Base-by-base conservation (phyloP, 1,140 invertebrate species). In the Parasteatoda tepidariorum region DNA sequence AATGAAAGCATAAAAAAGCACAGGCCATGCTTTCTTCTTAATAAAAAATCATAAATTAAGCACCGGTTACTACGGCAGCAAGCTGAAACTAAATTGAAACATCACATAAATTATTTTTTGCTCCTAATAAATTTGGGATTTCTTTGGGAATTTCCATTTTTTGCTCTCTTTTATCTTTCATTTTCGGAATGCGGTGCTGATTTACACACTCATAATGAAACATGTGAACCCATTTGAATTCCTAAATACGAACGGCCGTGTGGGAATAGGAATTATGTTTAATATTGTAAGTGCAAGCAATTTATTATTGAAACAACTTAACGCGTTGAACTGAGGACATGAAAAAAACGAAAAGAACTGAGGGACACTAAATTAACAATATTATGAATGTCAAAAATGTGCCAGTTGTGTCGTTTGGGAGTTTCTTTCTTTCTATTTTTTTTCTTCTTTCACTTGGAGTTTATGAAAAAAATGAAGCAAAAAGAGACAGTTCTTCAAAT, bases 31-130 rank as follows among this genome's bases (percentile, higher is more conserved):
- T 81, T 61, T 81, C 57, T 81, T 66, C 78, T 71, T 70, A 81
- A 81, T 81, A 81, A 81, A 81, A 81, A 81, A 81, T 68, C 66
- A 81, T 81, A 81, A 81, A 81, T 81, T 81, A 81, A 81, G 78
- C 28, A 66, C 64, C 59, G 34, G 41, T 48, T 9, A 13, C 24
- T 61, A 22, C 48, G 34, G 61, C 74, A 61, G 34, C 74, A 54
- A 34, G 62, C 54, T 79, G 66, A 31, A 34, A 22, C 78, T 38
- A 81, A 81, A 81, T 81, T 81, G 78, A 81, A 81, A 70, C 78
- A 70, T 81, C 78, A 66, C 54, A 68, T 68, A 41, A 67, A 79
- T 79, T 55, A 79, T 48, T 54, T 30, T 34, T 54, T 64, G 28
- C 24, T 48, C 59, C 68, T 79, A 79, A 79, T 79, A 79, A 79